Evolutionary conservation across 2,888 invertebrate genomes (phyloP), one percentile per base, ranked within the genome.

Genomic region (Tromatobia lineatoria): DNA sequence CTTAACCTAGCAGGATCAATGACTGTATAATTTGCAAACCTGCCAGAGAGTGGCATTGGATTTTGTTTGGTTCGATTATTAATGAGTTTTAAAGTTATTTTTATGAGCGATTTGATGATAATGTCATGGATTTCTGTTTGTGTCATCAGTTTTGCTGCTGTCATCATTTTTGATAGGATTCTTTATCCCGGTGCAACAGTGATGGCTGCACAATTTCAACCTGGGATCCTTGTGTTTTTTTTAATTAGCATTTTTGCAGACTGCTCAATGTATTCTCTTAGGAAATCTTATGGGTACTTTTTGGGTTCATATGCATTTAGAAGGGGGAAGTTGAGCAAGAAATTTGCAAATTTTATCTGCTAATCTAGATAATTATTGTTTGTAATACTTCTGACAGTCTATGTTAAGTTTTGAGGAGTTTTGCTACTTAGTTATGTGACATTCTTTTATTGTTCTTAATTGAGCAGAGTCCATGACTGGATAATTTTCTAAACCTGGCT

Each of bases 1-100:
- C 84, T 82, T 86, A 85, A 86, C 86, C 86, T 86, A 79, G 64
- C 59, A 47, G 71, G 59, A 70, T 81, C 80, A 54, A 80, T 76
- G 67, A 67, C 45, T 42, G 75, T 42, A 69, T 70, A 29, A 13
- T 34, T 59, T 47, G 38, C 20, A 61, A 42, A 54, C 13, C 11
- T 13, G 57, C 6, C 15, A 13, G 23, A 57, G 4, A 57, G 13
- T 23, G 54, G 3, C 10, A 54, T 11, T 54, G 54, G 23, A 6
- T 57, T 57, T 15, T 25, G 10, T 4, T 23, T 57, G 4, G 11
- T 23, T 23, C 1, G 23, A 11, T 20, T 54, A 4, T 18, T 0
- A 11, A 54, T 69, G 42, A 25, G 45, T 8, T 45, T 50, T 47
- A 8, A 64, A 50, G 75, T 61, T 47, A 2, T 67, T 20, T 64